These are phyloP conservation scores for Drosophila melanosoma DNA, from an alignment of 2,888 invertebrate genomes.

Conservation along the genomic window DNA sequence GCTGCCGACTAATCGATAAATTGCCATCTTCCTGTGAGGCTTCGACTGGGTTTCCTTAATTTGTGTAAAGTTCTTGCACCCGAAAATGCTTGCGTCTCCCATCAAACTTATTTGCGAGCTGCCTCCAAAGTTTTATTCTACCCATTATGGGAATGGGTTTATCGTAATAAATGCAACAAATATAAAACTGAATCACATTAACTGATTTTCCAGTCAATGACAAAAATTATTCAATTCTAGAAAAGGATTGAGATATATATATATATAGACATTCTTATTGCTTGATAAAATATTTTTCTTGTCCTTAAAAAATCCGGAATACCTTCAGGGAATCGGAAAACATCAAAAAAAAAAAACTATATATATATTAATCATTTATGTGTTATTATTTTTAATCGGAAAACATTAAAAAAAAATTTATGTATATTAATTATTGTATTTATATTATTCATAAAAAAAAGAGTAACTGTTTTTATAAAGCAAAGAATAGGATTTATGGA, in stretches of 20 bases:
- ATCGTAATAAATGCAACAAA: constrained; percentile 11
- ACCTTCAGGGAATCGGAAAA: neutral
- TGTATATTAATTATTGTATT: too few species aligned
- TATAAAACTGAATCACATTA: neutral
- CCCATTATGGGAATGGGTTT: neutral
- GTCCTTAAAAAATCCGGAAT: neutral
- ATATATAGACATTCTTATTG: neutral
- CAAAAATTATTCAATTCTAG: neutral
- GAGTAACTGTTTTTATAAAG: neutral
- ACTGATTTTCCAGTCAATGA: neutral
- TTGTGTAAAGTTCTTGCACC: constrained; percentile 20
- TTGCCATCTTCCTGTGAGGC: neutral
- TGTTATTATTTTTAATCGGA: neutral
- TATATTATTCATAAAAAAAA: too few species aligned
- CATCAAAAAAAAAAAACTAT: neutral
- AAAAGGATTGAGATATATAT: neutral
- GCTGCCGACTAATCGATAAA: constrained; percentile 42
- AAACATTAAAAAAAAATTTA: too few species aligned
- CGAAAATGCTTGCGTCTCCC: constrained; percentile 1
- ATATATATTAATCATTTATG: neutral
- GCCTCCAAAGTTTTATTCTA: constrained; percentile 6
- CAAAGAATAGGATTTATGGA: too few species aligned
- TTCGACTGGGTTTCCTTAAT: constrained; percentile 26
- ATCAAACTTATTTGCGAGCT: constrained; percentile 14
- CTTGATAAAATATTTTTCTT: neutral